Base-by-base conservation (phyloP, 2,888 invertebrate genomes). In the Antitype chi region DNA sequence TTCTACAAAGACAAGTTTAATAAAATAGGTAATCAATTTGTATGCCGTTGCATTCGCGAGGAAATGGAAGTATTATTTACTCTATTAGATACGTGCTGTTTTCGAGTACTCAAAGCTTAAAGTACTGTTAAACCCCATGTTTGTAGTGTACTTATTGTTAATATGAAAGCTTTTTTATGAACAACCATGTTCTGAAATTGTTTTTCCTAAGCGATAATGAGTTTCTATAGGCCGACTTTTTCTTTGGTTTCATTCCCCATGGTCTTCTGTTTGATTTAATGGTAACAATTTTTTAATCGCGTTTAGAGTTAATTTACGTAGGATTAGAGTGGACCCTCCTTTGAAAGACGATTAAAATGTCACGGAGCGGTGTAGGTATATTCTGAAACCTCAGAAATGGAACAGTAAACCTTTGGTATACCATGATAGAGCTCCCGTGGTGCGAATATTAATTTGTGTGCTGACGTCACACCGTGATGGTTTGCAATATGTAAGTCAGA, bases 71-170 rank as follows among this genome's bases (percentile, higher is more conserved):
- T 53, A 52, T 38, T 66, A 60, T 11, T 60, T 60, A 38, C 38
- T 47, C 32, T 15, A 53, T 47, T 28, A 32, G 0, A 64, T 38
- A 80, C 78, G 64, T 78, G 78, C 32, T 53, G 5, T 80, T 73
- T 32, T 1, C 15, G n/a, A 38, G 64, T 15, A 9, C 13, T 57
- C 2, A 9, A 70, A 71, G 71, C 71, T 78, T 79, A 63, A 32
- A 76, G 28, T 53, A 17, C 17, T 57, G 15, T 62, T 32, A 28
- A 78, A 11, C 3, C 2, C 13, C 13, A 17, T 8, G 2, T 43
- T 28, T 2, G 8, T 38, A 20, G 20, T 20, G 11, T 32, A 28
- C 1, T 23, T 75, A 20, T 55, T 53, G 13, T 20, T 17, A 47
- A 25, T 15, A 67, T 6, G 15, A 28, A 57, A 52, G 0, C 15